Evolutionary conservation across 2,113 vertebrate genomes (phyloP).

Genomic region (Pseudopodoces humilis): DNA sequence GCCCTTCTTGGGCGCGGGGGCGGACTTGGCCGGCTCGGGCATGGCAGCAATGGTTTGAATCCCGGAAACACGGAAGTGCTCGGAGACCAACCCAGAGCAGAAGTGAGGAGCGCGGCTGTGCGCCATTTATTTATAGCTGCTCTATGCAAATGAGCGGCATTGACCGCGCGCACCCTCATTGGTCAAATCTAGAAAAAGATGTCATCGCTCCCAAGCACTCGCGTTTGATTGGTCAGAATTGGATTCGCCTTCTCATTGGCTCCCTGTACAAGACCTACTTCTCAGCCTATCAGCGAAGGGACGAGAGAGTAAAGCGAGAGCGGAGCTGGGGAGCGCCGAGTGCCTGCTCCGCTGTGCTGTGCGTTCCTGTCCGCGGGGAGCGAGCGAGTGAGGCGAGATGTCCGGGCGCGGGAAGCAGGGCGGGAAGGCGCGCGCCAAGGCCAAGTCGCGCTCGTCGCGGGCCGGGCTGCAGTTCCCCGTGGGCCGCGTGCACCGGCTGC

Average conservation of each 20-base stretch:
- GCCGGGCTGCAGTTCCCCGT: slow-evolving; percentile 82
- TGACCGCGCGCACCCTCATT: accelerated
- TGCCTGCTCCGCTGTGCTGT: too few species aligned
- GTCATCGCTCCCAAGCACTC: accelerated
- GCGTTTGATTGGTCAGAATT: neutral
- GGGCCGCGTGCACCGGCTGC: slow-evolving; percentile 83
- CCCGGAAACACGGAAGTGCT: too few species aligned
- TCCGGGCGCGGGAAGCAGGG: neutral
- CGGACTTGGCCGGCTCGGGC: slow-evolving; percentile 67
- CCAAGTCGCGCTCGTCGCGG: slow-evolving; percentile 71
- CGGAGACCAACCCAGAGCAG: accelerated
- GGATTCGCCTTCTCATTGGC: neutral
- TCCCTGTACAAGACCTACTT: neutral
- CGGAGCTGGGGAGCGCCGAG: accelerated
- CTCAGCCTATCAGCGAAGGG: neutral
- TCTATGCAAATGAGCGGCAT: neutral
- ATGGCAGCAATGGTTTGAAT: slow-evolving; percentile 21
- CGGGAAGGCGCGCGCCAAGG: slow-evolving; percentile 59
- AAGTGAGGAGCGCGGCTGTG: accelerated
- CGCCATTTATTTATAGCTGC: neutral
- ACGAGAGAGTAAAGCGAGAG: accelerated
- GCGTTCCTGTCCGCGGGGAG: accelerated
- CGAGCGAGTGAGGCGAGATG: neutral
- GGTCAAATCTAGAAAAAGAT: accelerated
- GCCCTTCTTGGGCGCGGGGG: slow-evolving; percentile 74